A percentile compares a stretch with the other conserved stretches of the same genome.
phyloP scores from a whole-genome alignment of 1,140 invertebrate species.

The Drosophila malerkotliana region DNA sequence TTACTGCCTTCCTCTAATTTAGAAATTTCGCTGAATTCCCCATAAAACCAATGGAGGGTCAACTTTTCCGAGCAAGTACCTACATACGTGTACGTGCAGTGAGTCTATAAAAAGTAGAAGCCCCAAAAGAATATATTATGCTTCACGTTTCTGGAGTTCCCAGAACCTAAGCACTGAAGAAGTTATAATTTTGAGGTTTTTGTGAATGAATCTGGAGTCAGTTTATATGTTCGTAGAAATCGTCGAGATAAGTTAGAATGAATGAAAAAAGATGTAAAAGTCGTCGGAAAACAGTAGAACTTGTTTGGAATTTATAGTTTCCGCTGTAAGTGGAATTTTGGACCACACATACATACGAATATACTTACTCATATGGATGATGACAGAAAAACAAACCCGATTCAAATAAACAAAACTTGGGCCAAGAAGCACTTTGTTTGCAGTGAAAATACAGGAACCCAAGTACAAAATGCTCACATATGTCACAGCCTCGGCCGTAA shows the following conservation, averaged over 20 bases:
- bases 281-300: conserved; percentile 36
- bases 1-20: conserved; percentile 48
- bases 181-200: conserved; percentile 63
- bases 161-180: conserved; percentile 56
- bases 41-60: conserved; percentile 37
- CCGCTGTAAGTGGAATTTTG: conserved; percentile 47
- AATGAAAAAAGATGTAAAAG: conserved; percentile 49
- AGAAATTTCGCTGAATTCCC: conserved; percentile 59
- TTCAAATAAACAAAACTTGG: conserved; percentile 49
- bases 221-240: conserved; percentile 56
- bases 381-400: conserved; percentile 37
- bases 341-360: conserved; percentile 35
- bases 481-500: conserved; percentile 35
- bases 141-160: conserved; percentile 63
- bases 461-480: conserved; percentile 61
- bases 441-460: conserved; percentile 58
- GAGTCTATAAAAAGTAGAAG: conserved; percentile 27
- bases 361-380: conserved; percentile 5
- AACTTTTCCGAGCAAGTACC: conserved; percentile 63
- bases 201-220: conserved; percentile 58
- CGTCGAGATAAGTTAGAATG: conserved; percentile 22
- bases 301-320: conserved; percentile 69
- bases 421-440: conserved; percentile 41
- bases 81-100: conserved; percentile 64
- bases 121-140: conserved; percentile 44